Evolutionary conservation across 1,140 invertebrate species (phyloP).

Genomic region (Calephelis virginiensis): DNA sequence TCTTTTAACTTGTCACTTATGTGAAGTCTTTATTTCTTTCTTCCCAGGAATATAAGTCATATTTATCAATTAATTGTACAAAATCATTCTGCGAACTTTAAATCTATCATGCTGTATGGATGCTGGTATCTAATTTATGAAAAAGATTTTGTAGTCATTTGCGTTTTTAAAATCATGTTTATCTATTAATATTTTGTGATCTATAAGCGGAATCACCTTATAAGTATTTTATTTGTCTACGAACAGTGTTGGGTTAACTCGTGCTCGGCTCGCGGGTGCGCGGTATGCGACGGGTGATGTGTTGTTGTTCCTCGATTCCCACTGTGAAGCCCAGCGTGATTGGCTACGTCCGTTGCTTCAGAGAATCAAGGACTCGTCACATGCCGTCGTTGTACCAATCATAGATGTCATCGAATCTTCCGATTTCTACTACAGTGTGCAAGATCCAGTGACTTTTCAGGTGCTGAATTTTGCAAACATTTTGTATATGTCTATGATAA

Average conservation of each 20-base stretch:
- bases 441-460: slow-evolving; percentile 88
- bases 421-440: slow-evolving; percentile 66
- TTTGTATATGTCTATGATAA: slow-evolving; percentile 15
- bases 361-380: slow-evolving; percentile 89
- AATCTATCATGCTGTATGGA: no score
- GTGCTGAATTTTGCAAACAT: slow-evolving; percentile 45
- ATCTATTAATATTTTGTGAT: not conserved
- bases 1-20: no score
- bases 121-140: no score
- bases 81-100: no score
- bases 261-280: slow-evolving; percentile 82
- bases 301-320: slow-evolving; percentile 95
- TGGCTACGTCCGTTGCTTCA: slow-evolving; percentile 94
- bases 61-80: no score
- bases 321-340: slow-evolving; percentile 91
- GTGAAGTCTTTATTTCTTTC: no score
- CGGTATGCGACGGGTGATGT: slow-evolving; percentile 85
- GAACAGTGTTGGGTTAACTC: slow-evolving; percentile 60
- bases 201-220: not conserved
- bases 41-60: no score
- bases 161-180: not conserved
- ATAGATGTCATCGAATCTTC: slow-evolving; percentile 92
- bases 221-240: slow-evolving; percentile 20
- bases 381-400: slow-evolving; percentile 92
- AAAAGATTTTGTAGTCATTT: no score